Base-by-base conservation (phyloP, 2,113 vertebrate genomes). In the Corydoras sp. region DNA sequence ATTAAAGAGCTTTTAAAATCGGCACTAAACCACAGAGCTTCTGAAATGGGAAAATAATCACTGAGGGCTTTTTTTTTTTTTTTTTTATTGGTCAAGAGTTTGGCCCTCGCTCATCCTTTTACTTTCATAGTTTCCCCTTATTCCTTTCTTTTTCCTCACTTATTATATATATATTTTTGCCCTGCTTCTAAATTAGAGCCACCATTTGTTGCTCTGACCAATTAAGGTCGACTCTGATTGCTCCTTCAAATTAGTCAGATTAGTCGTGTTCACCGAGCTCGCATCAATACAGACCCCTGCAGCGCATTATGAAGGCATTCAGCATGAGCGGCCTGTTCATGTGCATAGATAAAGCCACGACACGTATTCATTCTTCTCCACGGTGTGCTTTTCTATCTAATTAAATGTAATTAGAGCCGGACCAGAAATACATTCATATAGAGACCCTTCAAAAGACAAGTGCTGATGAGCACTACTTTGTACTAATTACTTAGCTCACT, bases 1-100 rank as follows among this genome's bases (percentile, higher is more conserved):
- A 82, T 82, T 79, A 82, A 80, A 82, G 71, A 58, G 70, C 79
- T 79, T 75, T 74, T 66, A 69, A 75, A 79, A 77, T 75, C 63
- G 80, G 73, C 73, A 71, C 65, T 76, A 79, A 77, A 77, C 75
- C 77, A 72, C 72, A 72, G 68, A 58, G 73, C 58, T 64, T 64
- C 59, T 35, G 32, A 71, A 80, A 80, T 73, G 66, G 61, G 67
- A 74, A 76, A 77, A 81, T 64, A 79, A 78, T 73, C 71, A 65
- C 29, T 61, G 65, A 76, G 71, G 64, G 68, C 56, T 76, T 58
- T 30, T 58, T 24, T 24, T 24, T 24, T 24, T 24, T 24, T 24
- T 24, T 29, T 54, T 10, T 64, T 67, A 58, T 72, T 70, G 32
- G 9, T 31, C 56, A 65, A 76, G 64, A 71, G 63, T 64, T 56